Conservation (phyloP, 2,113 vertebrate genomes). For the Thamnophis sirtalis region DNA sequence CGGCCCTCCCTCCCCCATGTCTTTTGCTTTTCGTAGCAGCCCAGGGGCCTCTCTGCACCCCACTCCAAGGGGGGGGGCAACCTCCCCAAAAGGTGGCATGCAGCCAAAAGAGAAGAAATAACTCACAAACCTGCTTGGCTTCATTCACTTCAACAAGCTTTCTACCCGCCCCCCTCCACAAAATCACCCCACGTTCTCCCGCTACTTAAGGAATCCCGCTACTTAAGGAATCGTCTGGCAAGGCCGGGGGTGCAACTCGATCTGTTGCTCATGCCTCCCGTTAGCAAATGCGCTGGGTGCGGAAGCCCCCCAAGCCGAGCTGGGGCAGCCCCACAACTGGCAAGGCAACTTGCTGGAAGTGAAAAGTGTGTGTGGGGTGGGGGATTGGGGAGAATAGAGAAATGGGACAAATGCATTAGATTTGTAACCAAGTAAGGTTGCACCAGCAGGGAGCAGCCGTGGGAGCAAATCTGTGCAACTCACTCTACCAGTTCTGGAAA, state of each 20-base stretch:
- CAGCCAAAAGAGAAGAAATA: background rate
- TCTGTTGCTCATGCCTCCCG: background rate
- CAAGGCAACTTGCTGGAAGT: background rate
- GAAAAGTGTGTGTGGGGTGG: background rate
- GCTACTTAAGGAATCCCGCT: background rate
- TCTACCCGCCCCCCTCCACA: background rate
- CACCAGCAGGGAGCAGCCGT: background rate
- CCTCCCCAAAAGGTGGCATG: background rate
- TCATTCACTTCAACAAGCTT: background rate
- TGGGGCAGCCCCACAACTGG: background rate
- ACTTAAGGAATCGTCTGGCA: background rate
- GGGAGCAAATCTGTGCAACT: background rate
- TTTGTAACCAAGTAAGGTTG: background rate
- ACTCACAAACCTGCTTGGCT: background rate
- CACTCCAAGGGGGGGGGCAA: background rate
- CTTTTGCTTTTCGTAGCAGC: background rate
- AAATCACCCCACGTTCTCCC: background rate
- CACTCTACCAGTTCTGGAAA: background rate
- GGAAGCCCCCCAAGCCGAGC: background rate
- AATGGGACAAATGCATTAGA: background rate
- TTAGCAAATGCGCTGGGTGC: background rate
- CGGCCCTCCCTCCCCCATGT: too few relatives aligned
- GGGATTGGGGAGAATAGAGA: accelerated
- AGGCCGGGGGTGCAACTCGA: background rate
- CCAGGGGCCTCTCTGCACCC: background rate